These are phyloP conservation scores for Parthenolecanium corni DNA, from an alignment of 2,888 invertebrate species.

Conservation along the genomic window DNA sequence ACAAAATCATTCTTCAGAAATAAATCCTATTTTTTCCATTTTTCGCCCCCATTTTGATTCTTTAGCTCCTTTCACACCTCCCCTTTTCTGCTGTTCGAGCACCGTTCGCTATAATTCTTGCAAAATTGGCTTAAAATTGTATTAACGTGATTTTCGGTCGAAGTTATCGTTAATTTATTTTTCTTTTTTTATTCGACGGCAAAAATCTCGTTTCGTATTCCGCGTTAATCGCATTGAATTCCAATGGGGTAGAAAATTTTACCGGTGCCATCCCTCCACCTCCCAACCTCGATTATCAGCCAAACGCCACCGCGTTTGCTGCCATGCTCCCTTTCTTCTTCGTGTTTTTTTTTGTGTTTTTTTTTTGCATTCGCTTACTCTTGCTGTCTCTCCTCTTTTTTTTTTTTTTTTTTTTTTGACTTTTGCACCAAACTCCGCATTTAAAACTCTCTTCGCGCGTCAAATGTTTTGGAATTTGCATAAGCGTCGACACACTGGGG, in stretches of 20 bases:
- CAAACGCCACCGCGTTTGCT: neutral
- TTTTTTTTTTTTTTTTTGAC: neutral
- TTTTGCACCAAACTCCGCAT: neutral
- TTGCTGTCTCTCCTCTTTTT: neutral
- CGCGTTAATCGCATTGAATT: slow-evolving; percentile 42
- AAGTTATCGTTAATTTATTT: neutral
- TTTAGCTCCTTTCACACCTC: too few species aligned
- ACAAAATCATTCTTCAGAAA: too few species aligned
- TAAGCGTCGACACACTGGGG: slow-evolving; percentile 26
- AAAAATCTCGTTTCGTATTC: slow-evolving; percentile 35
- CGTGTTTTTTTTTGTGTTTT: neutral
- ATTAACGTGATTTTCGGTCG: slow-evolving; percentile 8
- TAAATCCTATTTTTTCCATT: too few species aligned
- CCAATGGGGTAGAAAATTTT: slow-evolving; percentile 46
- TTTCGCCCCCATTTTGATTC: too few species aligned
- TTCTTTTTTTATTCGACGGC: neutral
- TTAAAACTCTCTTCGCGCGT: slow-evolving; percentile 15
- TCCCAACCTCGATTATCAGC: slow-evolving; percentile 22
- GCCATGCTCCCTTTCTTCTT: neutral
- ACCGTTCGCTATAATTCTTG: too few species aligned
- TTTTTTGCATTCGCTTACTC: neutral
- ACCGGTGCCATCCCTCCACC: slow-evolving; percentile 31
- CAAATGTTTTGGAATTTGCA: slow-evolving; percentile 31
- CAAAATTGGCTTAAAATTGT: slow-evolving; percentile 3
- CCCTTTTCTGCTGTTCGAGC: too few species aligned